Evolutionary conservation across 2,797 vertebrate genomes (phyloP).

Genomic region (Girardinus metallicus): DNA sequence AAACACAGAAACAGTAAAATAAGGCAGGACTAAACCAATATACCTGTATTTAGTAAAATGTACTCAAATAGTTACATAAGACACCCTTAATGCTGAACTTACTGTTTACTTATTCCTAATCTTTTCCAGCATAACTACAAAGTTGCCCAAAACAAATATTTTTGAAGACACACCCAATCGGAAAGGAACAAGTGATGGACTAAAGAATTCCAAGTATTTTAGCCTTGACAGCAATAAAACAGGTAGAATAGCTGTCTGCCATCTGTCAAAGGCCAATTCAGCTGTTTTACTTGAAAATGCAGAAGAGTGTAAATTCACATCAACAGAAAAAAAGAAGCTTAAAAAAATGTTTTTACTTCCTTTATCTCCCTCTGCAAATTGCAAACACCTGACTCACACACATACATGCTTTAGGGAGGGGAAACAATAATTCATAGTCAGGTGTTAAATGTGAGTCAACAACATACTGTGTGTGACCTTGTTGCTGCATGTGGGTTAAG

Average conservation of each 20-base stretch:
- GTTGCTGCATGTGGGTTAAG: conserved; percentile 71
- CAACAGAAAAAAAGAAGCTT: conserved; percentile 17
- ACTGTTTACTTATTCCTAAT: neutral
- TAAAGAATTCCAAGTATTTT: conserved; percentile 16
- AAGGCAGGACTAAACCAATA: conserved; percentile 23
- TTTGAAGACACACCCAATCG: conserved; percentile 49
- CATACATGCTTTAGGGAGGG: neutral
- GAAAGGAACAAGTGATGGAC: conserved; percentile 8
- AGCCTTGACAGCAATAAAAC: neutral
- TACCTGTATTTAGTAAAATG: conserved; percentile 16
- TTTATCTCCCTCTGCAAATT: conserved; percentile 38
- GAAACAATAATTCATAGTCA: conserved; percentile 54
- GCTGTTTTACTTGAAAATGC: neutral
- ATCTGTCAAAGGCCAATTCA: neutral
- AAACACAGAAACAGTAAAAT: conserved; percentile 42
- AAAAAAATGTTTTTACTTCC: conserved; percentile 11
- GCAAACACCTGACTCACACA: conserved; percentile 38
- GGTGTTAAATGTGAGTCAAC: conserved; percentile 64
- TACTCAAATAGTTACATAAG: neutral
- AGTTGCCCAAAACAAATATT: conserved; percentile 7
- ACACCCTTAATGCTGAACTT: neutral
- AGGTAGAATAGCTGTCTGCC: conserved; percentile 2
- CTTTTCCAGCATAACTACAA: neutral
- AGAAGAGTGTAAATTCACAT: no score
- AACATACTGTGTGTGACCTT: conserved; percentile 43